Evolutionary conservation across 1,140 invertebrate genomes (phyloP).

Genomic region (Lasioglossum albipes): DNA sequence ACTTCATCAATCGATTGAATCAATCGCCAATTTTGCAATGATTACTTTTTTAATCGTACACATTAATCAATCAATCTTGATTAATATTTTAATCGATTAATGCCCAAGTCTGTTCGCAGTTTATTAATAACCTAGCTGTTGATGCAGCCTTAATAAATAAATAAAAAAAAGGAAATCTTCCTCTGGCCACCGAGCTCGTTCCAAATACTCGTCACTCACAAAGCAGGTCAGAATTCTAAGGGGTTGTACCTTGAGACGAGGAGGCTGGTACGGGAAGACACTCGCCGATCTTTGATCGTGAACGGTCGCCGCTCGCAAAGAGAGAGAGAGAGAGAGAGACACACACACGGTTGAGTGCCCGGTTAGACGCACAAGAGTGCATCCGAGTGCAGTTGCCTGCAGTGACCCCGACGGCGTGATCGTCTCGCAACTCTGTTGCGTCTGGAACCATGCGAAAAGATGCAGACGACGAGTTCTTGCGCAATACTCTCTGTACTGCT

Average conservation of each 20-base stretch:
- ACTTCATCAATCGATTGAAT: too few species aligned
- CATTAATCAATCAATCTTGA: too few species aligned
- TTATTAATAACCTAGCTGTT: too few species aligned
- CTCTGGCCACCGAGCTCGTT: not conserved
- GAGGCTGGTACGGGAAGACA: not conserved
- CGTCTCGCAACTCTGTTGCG: slow-evolving; percentile 1
- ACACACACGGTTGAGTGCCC: slow-evolving; percentile 35
- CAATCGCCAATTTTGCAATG: too few species aligned
- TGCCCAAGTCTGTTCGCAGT: too few species aligned
- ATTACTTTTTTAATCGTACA: too few species aligned
- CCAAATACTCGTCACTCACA: not conserved
- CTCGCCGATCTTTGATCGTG: slow-evolving; percentile 35
- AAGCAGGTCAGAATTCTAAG: not conserved
- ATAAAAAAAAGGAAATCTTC: not conserved
- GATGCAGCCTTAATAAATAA: too few species aligned
- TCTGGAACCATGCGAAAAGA: slow-evolving; percentile 44
- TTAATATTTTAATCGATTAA: too few species aligned
- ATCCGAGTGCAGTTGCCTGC: slow-evolving; percentile 50
- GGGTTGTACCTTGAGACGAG: too few species aligned
- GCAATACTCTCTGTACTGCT: not conserved
- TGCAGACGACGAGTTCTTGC: slow-evolving; percentile 3
- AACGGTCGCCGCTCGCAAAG: slow-evolving; percentile 10
- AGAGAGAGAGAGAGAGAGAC: too few species aligned
- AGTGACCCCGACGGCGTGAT: slow-evolving; percentile 67
- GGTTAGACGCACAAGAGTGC: slow-evolving; percentile 53